Base-by-base conservation (phyloP, 2,113 vertebrate genomes). In the Marmota monax region DNA sequence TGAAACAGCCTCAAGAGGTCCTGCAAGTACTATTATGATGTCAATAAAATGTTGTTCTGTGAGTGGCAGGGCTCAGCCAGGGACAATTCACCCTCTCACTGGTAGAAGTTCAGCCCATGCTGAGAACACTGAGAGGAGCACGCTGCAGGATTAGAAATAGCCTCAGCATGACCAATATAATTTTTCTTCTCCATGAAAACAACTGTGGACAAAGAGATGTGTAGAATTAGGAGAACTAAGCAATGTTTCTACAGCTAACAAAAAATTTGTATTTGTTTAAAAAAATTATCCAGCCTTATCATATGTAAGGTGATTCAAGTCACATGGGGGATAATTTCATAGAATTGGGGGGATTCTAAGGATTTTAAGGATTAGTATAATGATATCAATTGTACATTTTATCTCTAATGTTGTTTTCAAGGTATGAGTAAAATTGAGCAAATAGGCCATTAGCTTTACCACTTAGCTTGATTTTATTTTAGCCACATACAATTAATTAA, bases 11-110 rank as follows among this genome's bases (percentile, higher is more conserved):
- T 92, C 72, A 77, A 97, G 89, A 92, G 84, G 90, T 92, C 61
- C 77, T 74, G 73, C 58, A 77, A 90, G 80, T 74, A 95, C 95
- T 92, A 87, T 94, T 95, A 90, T 77, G 84, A 90, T 94, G 91
- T 93, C 80, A 95, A 93, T 92, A 94, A 92, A 96, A 85, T 39
- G 23, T 72, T 90, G 78, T 74, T 92, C 51, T 13, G 0, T 82
- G 79, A 94, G 39, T 90, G 92, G 80, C 79, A 96, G 79, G 73
- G 70, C 79, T 87, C 29, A 97, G 58, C 37, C 7, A 25, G 13
- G 32, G 65, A 92, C 45, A 87, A 84, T 82, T 77, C 83, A 34
- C 42, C 20, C 32, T 84, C 86, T 78, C 18, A 32, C 91, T 67
- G n/a, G 63, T 29, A 48, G 69, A 76, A 70, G 76, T 74, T 67